These are phyloP conservation scores for Castor canadensis DNA, from an alignment of 2,113 vertebrate genomes.

Conservation along the genomic window DNA sequence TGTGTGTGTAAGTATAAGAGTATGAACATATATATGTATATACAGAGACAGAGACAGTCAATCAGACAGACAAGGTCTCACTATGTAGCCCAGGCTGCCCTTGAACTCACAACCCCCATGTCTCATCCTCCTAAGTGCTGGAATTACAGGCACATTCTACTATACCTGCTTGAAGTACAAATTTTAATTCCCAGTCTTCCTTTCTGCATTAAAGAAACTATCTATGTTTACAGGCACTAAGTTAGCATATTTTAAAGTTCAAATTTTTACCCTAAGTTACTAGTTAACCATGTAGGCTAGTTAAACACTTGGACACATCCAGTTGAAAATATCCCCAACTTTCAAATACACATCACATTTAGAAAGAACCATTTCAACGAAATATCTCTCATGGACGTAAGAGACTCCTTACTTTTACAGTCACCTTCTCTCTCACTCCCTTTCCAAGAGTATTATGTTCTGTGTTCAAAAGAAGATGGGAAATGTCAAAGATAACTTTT, in stretches of 20 bases:
- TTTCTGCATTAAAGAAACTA: not conserved
- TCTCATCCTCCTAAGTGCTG: not conserved
- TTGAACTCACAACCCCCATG: not conserved
- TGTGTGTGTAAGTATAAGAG: too few relatives aligned
- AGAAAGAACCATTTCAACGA: not conserved
- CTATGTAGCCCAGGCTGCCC: not conserved
- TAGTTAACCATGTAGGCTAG: not conserved
- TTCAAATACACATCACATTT: not conserved
- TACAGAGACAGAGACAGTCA: too few relatives aligned
- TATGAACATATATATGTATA: too few relatives aligned
- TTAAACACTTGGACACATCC: not conserved
- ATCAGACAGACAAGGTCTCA: not conserved
- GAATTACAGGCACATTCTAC: not conserved
- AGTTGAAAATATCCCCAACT: not conserved
- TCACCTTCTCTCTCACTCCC: not conserved
- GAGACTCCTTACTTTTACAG: not conserved
- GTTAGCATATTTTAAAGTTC: not conserved
- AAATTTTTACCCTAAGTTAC: not conserved
- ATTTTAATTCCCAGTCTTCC: not conserved
- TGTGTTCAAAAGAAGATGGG: not conserved
- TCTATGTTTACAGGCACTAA: not conserved
- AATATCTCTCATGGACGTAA: not conserved
- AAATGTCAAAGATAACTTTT: not conserved
- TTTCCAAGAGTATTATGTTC: not conserved
- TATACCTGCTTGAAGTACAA: not conserved